Base-by-base conservation (phyloP, 2,113 vertebrate species). In the Monarcha castaneiventris region DNA sequence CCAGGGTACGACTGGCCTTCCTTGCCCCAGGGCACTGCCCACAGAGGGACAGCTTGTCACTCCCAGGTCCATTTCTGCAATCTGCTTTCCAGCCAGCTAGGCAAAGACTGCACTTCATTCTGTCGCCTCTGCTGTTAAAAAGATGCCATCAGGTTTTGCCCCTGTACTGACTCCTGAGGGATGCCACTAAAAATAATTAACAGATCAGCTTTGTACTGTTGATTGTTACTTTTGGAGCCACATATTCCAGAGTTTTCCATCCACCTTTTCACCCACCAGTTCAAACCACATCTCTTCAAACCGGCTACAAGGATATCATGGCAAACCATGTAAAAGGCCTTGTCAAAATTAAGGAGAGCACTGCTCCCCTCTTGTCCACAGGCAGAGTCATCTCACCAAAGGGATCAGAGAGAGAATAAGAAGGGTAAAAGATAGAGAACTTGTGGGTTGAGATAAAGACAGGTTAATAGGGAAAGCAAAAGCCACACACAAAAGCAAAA, bases 391-490 rank as follows among this genome's bases (percentile, higher is more conserved):
- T 59, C 10, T 63, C 48, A 46, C 39, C 15, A 80, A 54, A 72
- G 25, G 22, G n/a, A 62, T 61, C 4, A 14, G 22, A 17, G 54
- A 48, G 46, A 61, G 29, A 89, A 59, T 46, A 13, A 27, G 23
- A 68, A 75, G 7, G 25, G 8, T 17, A 46, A 46, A 41, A 66
- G 20, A 29, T 1, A 48, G 33, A 67, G 11, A 68, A 82, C 25
- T 61, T 0, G 0, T 15, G 6, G 29, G 11, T 17, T 61, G 39
- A 61, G 9, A 66, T 15, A 39, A 61, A 46, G 22, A 17, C 16
- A 89, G 25, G n/a, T 26, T 41, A 54, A 61, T 3, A 68, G 46
- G 13, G 39, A 75, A 82, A 75, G 16, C 20, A 74, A 61, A 82
- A 46, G 52, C 16, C 54, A 67, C 29, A 54, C 3, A 46, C 4